Base-by-base conservation (phyloP, 2,797 vertebrate genomes). In the Coregonus ussuriensis region DNA sequence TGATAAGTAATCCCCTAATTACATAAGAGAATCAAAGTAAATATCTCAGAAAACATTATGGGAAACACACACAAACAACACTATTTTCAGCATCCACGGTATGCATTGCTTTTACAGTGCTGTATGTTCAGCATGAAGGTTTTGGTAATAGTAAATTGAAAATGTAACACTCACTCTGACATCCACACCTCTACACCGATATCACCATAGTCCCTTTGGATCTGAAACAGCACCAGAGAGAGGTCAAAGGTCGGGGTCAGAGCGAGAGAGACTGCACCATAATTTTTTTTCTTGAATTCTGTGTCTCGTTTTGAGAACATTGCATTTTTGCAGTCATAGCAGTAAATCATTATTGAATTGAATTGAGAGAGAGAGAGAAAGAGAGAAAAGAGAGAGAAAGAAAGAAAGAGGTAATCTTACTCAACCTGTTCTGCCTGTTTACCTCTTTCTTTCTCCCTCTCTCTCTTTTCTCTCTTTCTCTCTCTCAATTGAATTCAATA, bases 161-260 rank as follows among this genome's bases (percentile, higher is more conserved):
- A 11, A 68, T 33, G 29, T 68, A 53, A 29, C 76, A 88, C 96
- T 92, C 82, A 99, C 98, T 91, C 1, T 96, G 92, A 79, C 98
- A 99, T 84, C 95, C 84, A 0, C 89, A 99, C 95, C 0, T 96
- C 91, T 53, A 98, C 91, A 81, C 97, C 96, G 63, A 97, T 92
- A 74, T 96, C 95, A 31, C 63, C 93, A 68, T 97, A 98, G 89
- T 99, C 96, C 25, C 68, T 95, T 79, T 88, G 93, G 91, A 99
- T 97, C 98, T 99, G 91, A 71, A 88, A 75, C 51, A 53, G 73
- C 70, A 69, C 25, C 16, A 74, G 70, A 68, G 41, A 72, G 9
- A 68, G 47, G 56, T 16, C 25, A 77, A 9, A 47, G 18, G 54
- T 70, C 15, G 16, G 63, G n/a, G 71, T 51, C 7, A 29, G 4